A percentile compares a stretch with the other conserved stretches of the same genome.
phyloP scores from a whole-genome alignment of 2,113 vertebrate genomes.

The Dissostichus mawsoni region DNA sequence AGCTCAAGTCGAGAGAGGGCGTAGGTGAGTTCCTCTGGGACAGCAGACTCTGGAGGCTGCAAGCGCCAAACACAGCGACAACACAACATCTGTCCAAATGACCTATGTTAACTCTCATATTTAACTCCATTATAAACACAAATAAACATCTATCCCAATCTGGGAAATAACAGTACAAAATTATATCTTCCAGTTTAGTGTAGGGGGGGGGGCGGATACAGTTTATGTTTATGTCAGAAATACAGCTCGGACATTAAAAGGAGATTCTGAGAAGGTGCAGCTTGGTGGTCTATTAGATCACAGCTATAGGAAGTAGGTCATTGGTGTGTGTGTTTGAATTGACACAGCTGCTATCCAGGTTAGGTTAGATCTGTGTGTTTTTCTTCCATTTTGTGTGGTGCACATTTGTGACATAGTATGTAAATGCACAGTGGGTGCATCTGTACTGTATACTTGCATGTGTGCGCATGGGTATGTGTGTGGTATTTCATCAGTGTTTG shows the following conservation, averaged over 20 bases:
- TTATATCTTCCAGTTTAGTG: neutral
- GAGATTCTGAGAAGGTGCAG: slow-evolving; percentile 6
- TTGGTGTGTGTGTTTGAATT: slow-evolving; percentile 8
- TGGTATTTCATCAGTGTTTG: slow-evolving; percentile 72
- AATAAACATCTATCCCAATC: neutral
- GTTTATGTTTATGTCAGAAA: neutral
- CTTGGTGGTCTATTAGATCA: slow-evolving; percentile 29
- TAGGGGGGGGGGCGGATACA: neutral
- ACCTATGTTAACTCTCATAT: neutral
- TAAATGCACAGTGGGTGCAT: slow-evolving; percentile 3
- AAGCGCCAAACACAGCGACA: slow-evolving; percentile 10
- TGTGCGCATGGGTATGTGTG: slow-evolving; percentile 21
- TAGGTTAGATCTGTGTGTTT: neutral
- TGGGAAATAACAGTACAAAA: neutral
- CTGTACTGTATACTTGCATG: slow-evolving; percentile 22
- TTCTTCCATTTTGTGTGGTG: neutral
- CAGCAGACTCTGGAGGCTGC: neutral
- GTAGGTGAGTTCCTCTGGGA: slow-evolving; percentile 20
- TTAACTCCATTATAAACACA: neutral
- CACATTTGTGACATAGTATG: neutral
- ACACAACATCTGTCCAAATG: slow-evolving; percentile 17
- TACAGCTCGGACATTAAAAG: slow-evolving; percentile 9
- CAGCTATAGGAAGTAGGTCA: slow-evolving; percentile 46
- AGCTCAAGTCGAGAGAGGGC: neutral
- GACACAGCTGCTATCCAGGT: slow-evolving; percentile 1